Percentiles rank a stretch among this genome's conserved stretches.
phyloP scores from a whole-genome alignment of 2,113 vertebrate species.

The Climacteris rufus region DNA sequence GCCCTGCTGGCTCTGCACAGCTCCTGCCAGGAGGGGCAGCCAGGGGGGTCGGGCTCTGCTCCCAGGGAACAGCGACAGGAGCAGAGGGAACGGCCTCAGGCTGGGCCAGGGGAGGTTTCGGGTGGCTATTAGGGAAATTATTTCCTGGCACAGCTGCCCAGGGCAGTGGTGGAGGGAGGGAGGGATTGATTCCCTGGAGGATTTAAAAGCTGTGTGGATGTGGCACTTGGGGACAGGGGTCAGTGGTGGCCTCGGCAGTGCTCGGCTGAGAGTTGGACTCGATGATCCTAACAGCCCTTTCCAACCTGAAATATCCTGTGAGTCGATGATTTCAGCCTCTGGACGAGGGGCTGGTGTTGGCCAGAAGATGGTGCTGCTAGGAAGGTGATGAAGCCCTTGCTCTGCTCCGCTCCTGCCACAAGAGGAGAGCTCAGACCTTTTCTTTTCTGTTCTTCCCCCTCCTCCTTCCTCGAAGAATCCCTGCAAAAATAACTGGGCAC shows the following conservation, averaged over 20 bases:
- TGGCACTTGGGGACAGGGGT: background rate
- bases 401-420: fast-evolving
- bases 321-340: fast-evolving
- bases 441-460: no score
- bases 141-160: background rate
- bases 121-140: background rate
- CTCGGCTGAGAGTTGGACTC: background rate
- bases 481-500: background rate
- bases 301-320: fast-evolving
- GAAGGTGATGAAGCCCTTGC: background rate
- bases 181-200: no score
- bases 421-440: background rate
- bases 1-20: background rate
- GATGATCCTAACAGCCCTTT: fast-evolving
- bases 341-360: background rate
- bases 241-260: background rate
- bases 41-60: background rate
- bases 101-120: background rate
- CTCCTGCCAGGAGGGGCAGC: background rate
- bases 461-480: background rate
- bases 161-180: background rate
- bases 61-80: background rate
- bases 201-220: background rate
- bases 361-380: conserved; percentile 66
- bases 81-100: background rate